Evolutionary conservation across 2,113 vertebrate genomes (phyloP).

Genomic region (Pagrus major): DNA sequence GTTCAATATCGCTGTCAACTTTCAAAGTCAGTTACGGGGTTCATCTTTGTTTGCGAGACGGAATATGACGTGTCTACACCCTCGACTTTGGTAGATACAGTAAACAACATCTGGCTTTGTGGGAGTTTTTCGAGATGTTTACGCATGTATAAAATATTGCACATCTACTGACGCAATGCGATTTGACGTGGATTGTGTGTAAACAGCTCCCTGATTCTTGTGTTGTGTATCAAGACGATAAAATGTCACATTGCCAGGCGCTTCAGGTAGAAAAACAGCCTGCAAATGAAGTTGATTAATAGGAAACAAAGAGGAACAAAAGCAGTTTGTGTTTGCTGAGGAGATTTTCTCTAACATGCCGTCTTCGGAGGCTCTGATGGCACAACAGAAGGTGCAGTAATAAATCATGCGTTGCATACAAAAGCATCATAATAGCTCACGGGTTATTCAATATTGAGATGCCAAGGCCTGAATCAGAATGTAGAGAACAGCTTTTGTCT

Average conservation of each 20-base stretch:
- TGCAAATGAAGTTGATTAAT: conserved; percentile 47
- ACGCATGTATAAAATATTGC: conserved; percentile 32
- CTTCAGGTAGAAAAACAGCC: conserved; percentile 39
- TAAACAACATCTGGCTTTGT: conserved; percentile 61
- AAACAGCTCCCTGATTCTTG: conserved; percentile 6
- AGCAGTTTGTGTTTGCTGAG: conserved; percentile 35
- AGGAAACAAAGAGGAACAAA: conserved; percentile 6
- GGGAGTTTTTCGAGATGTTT: conserved; percentile 30
- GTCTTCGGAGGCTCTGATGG: conserved; percentile 38
- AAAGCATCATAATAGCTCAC: conserved; percentile 64
- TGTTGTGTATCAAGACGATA: conserved; percentile 17
- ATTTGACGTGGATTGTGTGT: conserved; percentile 12
- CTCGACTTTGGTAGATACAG: conserved; percentile 18
- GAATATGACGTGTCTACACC: not conserved
- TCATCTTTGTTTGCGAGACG: conserved; percentile 40
- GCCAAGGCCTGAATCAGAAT: conserved; percentile 23
- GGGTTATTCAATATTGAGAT: conserved; percentile 63
- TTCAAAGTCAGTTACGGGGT: conserved; percentile 45
- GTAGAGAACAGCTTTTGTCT: conserved; percentile 35
- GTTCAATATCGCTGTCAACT: conserved; percentile 38
- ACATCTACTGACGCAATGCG: conserved; percentile 16
- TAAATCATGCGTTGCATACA: conserved; percentile 68
- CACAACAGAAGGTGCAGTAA: conserved; percentile 68
- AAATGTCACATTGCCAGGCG: conserved; percentile 42
- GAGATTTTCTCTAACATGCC: conserved; percentile 31